phyloP scores from a whole-genome alignment of 2,113 vertebrate genomes.

The Mirza zaza region DNA sequence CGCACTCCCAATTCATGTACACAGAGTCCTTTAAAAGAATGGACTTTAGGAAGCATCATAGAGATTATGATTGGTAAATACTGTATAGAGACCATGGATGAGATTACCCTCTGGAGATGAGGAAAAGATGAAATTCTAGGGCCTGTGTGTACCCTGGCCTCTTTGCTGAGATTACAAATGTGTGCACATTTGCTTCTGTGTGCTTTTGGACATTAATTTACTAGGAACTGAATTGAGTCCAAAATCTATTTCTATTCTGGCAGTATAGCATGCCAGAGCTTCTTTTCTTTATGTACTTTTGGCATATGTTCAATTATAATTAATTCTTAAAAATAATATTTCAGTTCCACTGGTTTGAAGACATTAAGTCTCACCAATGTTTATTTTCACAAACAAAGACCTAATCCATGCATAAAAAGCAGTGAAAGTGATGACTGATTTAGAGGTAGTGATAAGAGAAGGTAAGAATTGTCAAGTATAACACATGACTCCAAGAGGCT shows the following conservation, averaged over 20 bases:
- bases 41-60: neutral
- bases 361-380: constrained; percentile 35
- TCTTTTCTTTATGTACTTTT: constrained; percentile 82
- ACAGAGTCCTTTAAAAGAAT: neutral
- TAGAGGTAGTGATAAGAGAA: neutral
- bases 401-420: constrained; percentile 45
- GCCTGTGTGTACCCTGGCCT: constrained; percentile 57
- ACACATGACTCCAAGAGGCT: neutral
- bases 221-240: constrained; percentile 80
- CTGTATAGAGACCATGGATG: neutral
- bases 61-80: neutral
- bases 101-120: neutral
- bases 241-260: constrained; percentile 80
- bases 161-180: constrained; percentile 74
- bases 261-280: constrained; percentile 76
- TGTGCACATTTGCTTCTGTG: constrained; percentile 67
- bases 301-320: constrained; percentile 83
- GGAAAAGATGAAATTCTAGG: constrained; percentile 62
- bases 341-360: constrained; percentile 59
- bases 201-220: constrained; percentile 80
- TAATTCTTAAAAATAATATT: constrained; percentile 81
- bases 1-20: neutral
- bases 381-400: constrained; percentile 31
- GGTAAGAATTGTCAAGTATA: neutral
- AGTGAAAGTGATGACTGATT: neutral